Evolutionary conservation across 2,888 invertebrate species (phyloP), one percentile per base, ranked within the genome.

Genomic region (Sipha maydis): DNA sequence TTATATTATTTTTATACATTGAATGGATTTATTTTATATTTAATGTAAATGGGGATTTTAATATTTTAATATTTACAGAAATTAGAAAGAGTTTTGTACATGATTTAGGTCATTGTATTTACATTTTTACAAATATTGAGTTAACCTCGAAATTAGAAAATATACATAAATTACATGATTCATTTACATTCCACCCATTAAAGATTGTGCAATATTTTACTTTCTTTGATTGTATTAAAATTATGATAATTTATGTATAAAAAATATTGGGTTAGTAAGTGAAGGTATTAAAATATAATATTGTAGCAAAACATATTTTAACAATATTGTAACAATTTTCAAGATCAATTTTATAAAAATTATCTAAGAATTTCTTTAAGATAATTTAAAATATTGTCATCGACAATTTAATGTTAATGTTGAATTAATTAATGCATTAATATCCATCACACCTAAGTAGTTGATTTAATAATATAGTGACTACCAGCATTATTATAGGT

Each of bases 71-170:
- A n/a, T n/a, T 28, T n/a, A 69, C 69, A n/a, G 61, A 71, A 75
- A 75, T 54, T 83, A 83, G 56, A 83, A 83, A 56, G 34, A 83
- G 56, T 75, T 61, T 75, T n/a, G 80, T 38, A 76, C 61, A 61
- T 61, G 61, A 84, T 75, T 38, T 61, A 84, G 83, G 75, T 84
- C 83, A 61, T 38, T 61, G 54, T 34, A 75, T 83, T 84, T 61
- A 84, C 56, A 84, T 56, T 84, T 84, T 56, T 61, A 75, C 41
- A 75, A 84, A 84, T 28, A 75, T 84, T 84, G 19, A 84, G 34
- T 38, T 84, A 84, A 84, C 83, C 75, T 84, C 75, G 56, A 84
- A 84, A 75, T 76, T 84, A 84, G 75, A 84, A 75, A 76, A 84
- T 61, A 75, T 41, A 75, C 75, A 84, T 84, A 84, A 84, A 84